phyloP scores from a whole-genome alignment of 2,797 vertebrate species.

The Alectoris magna region DNA sequence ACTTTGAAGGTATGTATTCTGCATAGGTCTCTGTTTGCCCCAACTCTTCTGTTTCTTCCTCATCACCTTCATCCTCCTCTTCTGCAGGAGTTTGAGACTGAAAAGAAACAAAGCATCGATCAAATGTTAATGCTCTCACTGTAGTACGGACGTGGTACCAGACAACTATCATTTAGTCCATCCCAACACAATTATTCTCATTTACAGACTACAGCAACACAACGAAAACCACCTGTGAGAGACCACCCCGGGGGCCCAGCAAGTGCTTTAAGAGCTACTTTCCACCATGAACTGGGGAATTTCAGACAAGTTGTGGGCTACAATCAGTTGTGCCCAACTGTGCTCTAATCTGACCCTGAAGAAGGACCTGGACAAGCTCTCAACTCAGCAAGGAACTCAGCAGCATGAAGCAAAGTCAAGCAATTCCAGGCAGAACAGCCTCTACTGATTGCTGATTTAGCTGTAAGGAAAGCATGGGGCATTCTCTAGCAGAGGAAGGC shows the following conservation, averaged over 20 bases:
- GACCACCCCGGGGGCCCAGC: background rate
- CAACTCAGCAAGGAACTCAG: background rate
- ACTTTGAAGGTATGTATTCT: constrained; percentile 95
- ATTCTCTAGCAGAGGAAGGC: rapidly evolving
- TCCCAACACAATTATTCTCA: rapidly evolving
- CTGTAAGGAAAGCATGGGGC: background rate
- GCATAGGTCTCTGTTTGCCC: constrained; percentile 96
- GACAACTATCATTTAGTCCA: background rate
- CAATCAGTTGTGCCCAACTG: background rate
- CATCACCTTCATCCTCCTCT: constrained; percentile 94
- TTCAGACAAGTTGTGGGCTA: background rate
- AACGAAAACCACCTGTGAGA: background rate
- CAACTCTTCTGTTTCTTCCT: constrained; percentile 92
- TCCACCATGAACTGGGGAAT: background rate
- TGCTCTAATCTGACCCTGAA: background rate
- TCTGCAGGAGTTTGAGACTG: constrained; percentile 84
- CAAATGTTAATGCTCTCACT: rapidly evolving
- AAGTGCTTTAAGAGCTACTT: background rate
- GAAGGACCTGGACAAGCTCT: background rate
- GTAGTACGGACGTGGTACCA: background rate
- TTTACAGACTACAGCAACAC: background rate
- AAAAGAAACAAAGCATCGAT: background rate
- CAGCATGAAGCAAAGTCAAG: background rate
- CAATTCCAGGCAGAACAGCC: background rate
- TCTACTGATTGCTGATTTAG: background rate